These are phyloP conservation scores for Podilymbus podiceps DNA, from an alignment of 2,113 vertebrate species.

Conservation along the genomic window DNA sequence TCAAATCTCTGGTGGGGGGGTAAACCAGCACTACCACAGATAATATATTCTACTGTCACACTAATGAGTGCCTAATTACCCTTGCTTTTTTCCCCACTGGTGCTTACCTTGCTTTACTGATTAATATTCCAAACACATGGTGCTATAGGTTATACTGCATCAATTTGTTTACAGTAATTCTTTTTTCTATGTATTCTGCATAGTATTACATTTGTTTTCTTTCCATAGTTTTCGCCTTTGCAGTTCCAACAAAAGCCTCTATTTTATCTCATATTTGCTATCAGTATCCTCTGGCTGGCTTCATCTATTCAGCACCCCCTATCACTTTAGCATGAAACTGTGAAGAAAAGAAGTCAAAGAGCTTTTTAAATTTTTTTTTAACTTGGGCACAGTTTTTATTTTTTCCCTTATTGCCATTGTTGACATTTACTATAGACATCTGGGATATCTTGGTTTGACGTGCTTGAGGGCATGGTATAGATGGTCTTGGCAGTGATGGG, in stretches of 20 bases:
- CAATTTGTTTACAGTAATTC: constrained; percentile 16
- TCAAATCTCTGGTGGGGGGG: neutral
- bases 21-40: neutral
- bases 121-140: constrained; percentile 35
- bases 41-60: constrained; percentile 51
- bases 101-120: constrained; percentile 21
- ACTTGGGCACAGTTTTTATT: neutral
- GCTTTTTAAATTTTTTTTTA: neutral
- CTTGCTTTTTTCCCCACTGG: neutral
- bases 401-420: neutral
- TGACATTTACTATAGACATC: neutral
- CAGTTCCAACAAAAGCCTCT: neutral
- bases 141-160: neutral
- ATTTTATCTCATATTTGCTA: neutral
- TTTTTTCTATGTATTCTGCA: neutral
- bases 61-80: constrained; percentile 52
- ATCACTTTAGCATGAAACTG: neutral
- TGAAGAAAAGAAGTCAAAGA: neutral
- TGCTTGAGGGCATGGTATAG: too few relatives aligned
- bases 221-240: neutral
- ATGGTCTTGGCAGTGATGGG: too few relatives aligned
- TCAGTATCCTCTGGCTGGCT: neutral
- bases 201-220: neutral
- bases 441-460: neutral
- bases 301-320: neutral